Evolutionary conservation across 2,797 vertebrate species (phyloP), one percentile per base, ranked within the genome.

Genomic region (Pseudochaenichthys georgianus): DNA sequence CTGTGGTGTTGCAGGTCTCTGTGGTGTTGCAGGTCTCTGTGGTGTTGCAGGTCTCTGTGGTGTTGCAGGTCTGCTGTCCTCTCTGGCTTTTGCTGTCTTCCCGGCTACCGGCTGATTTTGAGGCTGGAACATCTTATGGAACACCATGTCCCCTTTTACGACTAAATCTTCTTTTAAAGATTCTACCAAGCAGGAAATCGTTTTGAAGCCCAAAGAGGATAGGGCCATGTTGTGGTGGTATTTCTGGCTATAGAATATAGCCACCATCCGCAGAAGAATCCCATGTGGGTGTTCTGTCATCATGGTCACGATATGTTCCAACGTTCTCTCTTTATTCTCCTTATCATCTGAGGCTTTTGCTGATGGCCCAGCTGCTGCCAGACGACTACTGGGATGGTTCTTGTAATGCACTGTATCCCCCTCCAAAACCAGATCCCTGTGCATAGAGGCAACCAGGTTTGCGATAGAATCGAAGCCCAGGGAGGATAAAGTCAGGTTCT

Each of bases 141-240:
- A 90, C 13, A 94, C 80, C 12, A 4, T 15, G 0, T 91, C 62
- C 4, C 71, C 85, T 4, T 48, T 73, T 43, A 94, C 52, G 15
- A 81, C 55, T 3, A 95, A 68, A 64, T 91, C 79, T 1, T 60
- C 63, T 1, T 73, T 64, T 42, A 94, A 59, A n/a, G 83, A 88
- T 12, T 66, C 62, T 8, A 95, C 31, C 3, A 94, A 86, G n/a
- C 9, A 9, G 15, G 57, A 9, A 5, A 93, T 7, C 0, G 80
- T 87, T 23, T 21, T 21, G 50, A 93, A 94, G 19, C 94, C 95
- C 48, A 93, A 21, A 9, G 81, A 41, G 42, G 70, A 48, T 5
- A 90, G 1, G 1, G 4, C 13, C 58, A 95, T 47, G 15, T 93
- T 89, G 0, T 66, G 0, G 16, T 34, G 34, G 81, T 94, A 93